phyloP scores from a whole-genome alignment of 2,113 vertebrate genomes.

The Megaceryle torquata region DNA sequence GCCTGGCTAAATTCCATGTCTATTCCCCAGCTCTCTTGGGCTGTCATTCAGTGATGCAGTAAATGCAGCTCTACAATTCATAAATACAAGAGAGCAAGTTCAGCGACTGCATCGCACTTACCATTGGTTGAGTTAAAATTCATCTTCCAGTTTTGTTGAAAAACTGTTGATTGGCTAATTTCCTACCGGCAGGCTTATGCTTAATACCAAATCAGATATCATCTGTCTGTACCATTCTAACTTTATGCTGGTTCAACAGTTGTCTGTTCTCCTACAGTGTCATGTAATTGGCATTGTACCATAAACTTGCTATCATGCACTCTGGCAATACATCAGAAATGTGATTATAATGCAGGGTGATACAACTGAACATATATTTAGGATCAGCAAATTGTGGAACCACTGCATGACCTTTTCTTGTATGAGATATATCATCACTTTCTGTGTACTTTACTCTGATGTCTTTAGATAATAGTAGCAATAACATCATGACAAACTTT shows the following conservation, averaged over 20 bases:
- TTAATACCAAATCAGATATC: constrained; percentile 51
- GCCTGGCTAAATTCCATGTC: background rate
- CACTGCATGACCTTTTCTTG: constrained; percentile 38
- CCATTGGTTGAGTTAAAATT: background rate
- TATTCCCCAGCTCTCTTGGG: background rate
- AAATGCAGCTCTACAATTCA: background rate
- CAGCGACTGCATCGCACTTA: background rate
- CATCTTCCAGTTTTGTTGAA: constrained; percentile 13
- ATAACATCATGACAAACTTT: background rate
- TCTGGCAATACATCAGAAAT: background rate
- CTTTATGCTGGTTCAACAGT: constrained; percentile 52
- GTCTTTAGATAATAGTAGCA: constrained; percentile 43
- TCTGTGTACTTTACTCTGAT: constrained; percentile 10
- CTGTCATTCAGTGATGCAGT: background rate
- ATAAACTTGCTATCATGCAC: background rate
- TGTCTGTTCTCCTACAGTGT: constrained; percentile 13
- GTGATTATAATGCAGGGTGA: constrained; percentile 32
- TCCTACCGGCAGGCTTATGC: constrained; percentile 16
- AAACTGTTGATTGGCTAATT: constrained; percentile 26
- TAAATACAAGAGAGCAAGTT: background rate
- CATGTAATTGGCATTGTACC: constrained; percentile 8
- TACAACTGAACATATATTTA: constrained; percentile 6
- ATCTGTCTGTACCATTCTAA: constrained; percentile 46
- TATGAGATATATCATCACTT: background rate
- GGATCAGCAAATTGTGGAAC: constrained; percentile 27